Conservation (phyloP, 2,888 invertebrate genomes). For the Ctenicera cuprea region DNA sequence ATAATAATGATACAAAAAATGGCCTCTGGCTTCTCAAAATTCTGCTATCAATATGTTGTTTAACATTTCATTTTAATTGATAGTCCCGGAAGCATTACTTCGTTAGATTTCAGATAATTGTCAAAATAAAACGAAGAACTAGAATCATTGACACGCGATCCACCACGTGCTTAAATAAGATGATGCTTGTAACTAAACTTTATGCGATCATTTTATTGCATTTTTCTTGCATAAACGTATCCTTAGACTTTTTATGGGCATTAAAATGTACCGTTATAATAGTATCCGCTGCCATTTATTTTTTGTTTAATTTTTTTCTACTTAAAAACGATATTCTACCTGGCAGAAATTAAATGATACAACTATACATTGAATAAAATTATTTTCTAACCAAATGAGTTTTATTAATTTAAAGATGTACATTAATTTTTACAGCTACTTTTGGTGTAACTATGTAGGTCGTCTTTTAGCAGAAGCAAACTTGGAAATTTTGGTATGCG, state of each 20-base stretch:
- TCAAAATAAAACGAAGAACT: slow-evolving; percentile 7
- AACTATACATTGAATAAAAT: too few relatives aligned
- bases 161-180: slow-evolving; percentile 4
- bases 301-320: neutral
- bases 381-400: too few relatives aligned
- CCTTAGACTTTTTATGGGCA: slow-evolving; percentile 8
- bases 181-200: slow-evolving; percentile 2
- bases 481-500: too few relatives aligned
- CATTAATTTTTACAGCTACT: too few relatives aligned
- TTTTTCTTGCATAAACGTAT: slow-evolving; percentile 22
- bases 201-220: slow-evolving; percentile 18
- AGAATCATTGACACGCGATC: slow-evolving; percentile 18
- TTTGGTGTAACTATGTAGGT: too few relatives aligned
- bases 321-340: too few relatives aligned
- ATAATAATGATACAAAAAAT: too few relatives aligned
- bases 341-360: too few relatives aligned
- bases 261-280: slow-evolving; percentile 5
- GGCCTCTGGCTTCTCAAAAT: too few relatives aligned
- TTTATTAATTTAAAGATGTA: too few relatives aligned
- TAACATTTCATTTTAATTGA: neutral
- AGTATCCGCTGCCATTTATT: neutral
- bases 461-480: too few relatives aligned
- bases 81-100: slow-evolving; percentile 12
- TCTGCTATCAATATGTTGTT: too few relatives aligned
- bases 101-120: slow-evolving; percentile 5